Evolutionary conservation across 64 coral and sea anemone species (phyloP), one percentile per base, ranked within the genome.

Genomic region (Stichodactyla mertensii): DNA sequence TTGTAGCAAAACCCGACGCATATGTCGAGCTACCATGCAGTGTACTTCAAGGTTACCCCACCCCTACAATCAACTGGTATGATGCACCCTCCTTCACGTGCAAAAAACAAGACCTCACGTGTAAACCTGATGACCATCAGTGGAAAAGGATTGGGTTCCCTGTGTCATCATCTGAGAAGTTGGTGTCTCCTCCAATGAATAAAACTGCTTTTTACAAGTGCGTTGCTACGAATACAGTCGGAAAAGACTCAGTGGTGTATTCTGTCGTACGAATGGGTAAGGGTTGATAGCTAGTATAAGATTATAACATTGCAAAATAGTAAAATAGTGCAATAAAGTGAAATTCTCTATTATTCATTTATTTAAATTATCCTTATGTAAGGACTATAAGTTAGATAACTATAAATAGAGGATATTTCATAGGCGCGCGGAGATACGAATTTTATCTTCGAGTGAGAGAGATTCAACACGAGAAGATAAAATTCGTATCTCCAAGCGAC

Each of bases 171-270:
- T 13, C 55, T 16, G 57, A 85, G 19, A 15, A 58, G 83, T 8
- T 85, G 19, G 18, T 58, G 52, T 74, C 83, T n/a, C 54, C 88
- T 6, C 81, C 88, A 78, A 71, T 14, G 60, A 69, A 85, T 27
- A 23, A 78, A 52, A 82, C 82, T 70, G 69, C 24, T 45, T 83
- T 90, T n/a, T 90, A 85, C 64, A 90, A 85, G 82, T 90, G 88
- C 16, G 77, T 64, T 16, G 88, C 88, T 55, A 36, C 28, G n/a
- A 90, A 90, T 70, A 51, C 52, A 7, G 15, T 77, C 9, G 88
- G 88, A 13, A 20, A 61, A 31, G 88, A 90, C 27, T 24, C 64
- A 2, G 4, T 84, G 54, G 66, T 61, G 13, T 90, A 77, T 79
- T 67, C 82, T 55, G 24, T 90, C 23, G 51, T 85, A 11, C 60